Evolutionary conservation across 2,888 invertebrate species (phyloP), one percentile per base, ranked within the genome.

Genomic region (Geotrupes spiniger): DNA sequence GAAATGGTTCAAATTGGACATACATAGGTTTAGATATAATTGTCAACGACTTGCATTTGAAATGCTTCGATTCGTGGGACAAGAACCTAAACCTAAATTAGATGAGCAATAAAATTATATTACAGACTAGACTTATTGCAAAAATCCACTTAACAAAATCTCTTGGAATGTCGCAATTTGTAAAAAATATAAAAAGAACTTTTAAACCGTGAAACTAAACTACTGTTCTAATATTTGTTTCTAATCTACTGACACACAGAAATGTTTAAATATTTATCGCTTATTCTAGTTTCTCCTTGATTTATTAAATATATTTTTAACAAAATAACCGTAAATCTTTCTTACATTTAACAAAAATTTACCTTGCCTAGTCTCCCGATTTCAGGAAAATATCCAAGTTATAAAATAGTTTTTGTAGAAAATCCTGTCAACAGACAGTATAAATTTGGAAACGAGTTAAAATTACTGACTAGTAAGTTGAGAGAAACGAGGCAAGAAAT

Each of bases 1-100:
- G 67, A 68, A 63, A 58, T 57, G 60, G 58, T 61, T 54, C 59
- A 56, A 63, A 63, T 57, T 69, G 66, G 66, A 68, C 67, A 68
- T 58, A 61, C 55, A 17, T 39, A 21, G 25, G 25, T 25, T 39
- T 54, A 59, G 21, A 21, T 21, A 21, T 21, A 21, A 21, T 21
- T 21, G 21, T 21, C 21, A 4, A n/a, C n/a, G n/a, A 33, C 12
- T 33, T 15, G 8, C 15, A 33, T 10, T 6, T 14, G 8, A 12
- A 33, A 16, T 16, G 21, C 16, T 12, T 43, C 36, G 36, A 26
- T 36, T 43, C 36, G 43, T 43, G n/a, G 12, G 21, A 17, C 33
- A 36, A 25, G 14, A 16, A 33, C 15, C 25, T 25, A 25, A 12
- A 26, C n/a, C 21, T 12, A 26, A 31, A 4, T 11, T 25, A 43